Evolutionary conservation across 2,888 invertebrate species (phyloP).

Genomic region (Tromatobia lineatoria): DNA sequence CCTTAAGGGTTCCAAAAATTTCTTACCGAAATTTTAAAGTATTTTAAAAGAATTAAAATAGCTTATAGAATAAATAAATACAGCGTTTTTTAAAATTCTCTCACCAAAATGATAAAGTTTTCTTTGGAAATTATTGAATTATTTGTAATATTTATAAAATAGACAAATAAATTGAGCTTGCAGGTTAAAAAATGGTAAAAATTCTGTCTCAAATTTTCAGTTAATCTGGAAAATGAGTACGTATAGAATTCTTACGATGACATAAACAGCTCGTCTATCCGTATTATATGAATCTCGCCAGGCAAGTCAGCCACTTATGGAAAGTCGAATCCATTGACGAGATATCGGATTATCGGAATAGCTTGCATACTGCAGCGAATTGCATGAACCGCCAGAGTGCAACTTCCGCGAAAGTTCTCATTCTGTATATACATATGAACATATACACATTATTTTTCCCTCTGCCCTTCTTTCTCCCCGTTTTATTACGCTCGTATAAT

Average conservation of each 20-base stretch:
- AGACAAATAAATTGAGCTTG: neutral
- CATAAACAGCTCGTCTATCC: constrained; percentile 33
- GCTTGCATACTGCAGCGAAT: constrained; percentile 76
- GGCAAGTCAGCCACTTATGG: constrained; percentile 70
- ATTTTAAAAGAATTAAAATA: too few relatives aligned
- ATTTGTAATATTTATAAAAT: neutral
- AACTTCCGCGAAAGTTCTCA: constrained; percentile 80
- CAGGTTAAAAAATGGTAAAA: neutral
- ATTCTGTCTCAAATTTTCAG: neutral
- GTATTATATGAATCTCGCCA: constrained; percentile 50
- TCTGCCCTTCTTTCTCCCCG: constrained; percentile 27
- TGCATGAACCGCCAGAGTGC: constrained; percentile 62
- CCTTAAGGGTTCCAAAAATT: too few relatives aligned
- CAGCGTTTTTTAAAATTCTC: too few relatives aligned
- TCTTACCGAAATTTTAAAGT: too few relatives aligned
- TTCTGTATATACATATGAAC: constrained; percentile 20
- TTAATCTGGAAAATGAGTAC: neutral
- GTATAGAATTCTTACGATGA: neutral
- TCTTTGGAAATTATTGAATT: too few relatives aligned
- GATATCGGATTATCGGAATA: constrained; percentile 78
- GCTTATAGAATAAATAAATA: too few relatives aligned
- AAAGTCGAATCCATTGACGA: constrained; percentile 78
- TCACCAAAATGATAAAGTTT: too few relatives aligned
- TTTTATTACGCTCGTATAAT: constrained; percentile 46
- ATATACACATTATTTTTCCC: neutral